Evolutionary conservation across 1,140 invertebrate genomes (phyloP).

Genomic region (Magallana gigas): DNA sequence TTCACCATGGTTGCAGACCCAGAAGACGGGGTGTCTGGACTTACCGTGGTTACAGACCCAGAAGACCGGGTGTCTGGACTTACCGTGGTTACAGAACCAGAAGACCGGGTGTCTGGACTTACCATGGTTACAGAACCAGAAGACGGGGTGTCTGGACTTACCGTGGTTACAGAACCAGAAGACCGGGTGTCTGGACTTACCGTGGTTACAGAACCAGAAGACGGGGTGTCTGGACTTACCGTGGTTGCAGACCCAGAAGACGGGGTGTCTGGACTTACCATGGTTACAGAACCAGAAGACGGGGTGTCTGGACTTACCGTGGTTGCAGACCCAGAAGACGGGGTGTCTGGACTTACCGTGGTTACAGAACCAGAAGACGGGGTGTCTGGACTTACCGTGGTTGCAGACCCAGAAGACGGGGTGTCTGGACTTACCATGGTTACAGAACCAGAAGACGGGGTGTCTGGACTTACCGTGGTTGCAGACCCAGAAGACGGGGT

Average conservation of each 20-base stretch:
- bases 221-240: slow-evolving; percentile 72
- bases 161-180: slow-evolving; percentile 75
- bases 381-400: slow-evolving; percentile 68
- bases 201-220: slow-evolving; percentile 75
- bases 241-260: slow-evolving; percentile 75
- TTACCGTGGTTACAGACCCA: slow-evolving; percentile 72
- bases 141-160: slow-evolving; percentile 74
- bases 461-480: slow-evolving; percentile 64
- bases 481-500: slow-evolving; percentile 77
- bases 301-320: slow-evolving; percentile 71
- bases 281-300: slow-evolving; percentile 76
- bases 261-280: slow-evolving; percentile 71
- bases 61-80: slow-evolving; percentile 76
- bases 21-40: slow-evolving; percentile 76
- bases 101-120: slow-evolving; percentile 76
- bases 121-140: slow-evolving; percentile 73
- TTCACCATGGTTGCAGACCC: slow-evolving; percentile 67
- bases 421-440: slow-evolving; percentile 64
- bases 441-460: slow-evolving; percentile 78
- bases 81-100: slow-evolving; percentile 70
- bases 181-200: slow-evolving; percentile 72
- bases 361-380: slow-evolving; percentile 77
- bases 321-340: slow-evolving; percentile 75
- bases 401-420: slow-evolving; percentile 78
- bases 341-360: slow-evolving; percentile 70